Evolutionary conservation across 2,797 vertebrate species (phyloP).

Genomic region (Scolopax rusticola): DNA sequence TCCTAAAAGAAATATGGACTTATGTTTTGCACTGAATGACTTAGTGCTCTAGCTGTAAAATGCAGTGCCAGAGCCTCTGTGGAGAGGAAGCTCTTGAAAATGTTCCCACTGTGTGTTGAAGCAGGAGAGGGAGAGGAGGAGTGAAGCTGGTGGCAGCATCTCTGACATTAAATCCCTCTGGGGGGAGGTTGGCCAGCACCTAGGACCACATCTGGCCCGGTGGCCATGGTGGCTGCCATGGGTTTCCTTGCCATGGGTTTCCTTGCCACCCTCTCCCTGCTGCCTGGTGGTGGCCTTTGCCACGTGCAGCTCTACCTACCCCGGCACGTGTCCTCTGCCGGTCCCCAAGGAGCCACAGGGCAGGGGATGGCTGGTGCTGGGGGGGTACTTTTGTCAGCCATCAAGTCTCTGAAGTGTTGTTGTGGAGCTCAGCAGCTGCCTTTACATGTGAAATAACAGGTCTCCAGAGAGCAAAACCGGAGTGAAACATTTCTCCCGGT

Average conservation of each 20-base stretch:
- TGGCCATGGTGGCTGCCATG: fast-evolving
- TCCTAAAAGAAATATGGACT: background rate
- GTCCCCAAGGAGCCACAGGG: background rate
- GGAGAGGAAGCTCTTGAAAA: background rate
- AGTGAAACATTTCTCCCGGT: background rate
- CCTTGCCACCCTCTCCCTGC: background rate
- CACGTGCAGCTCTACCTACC: background rate
- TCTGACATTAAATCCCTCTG: fast-evolving
- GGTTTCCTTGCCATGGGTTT: background rate
- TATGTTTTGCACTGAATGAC: background rate
- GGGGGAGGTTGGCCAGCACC: background rate
- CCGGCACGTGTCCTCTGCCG: fast-evolving
- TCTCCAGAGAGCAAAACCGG: slow-evolving; percentile 9
- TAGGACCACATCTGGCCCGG: fast-evolving
- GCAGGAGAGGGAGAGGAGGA: background rate
- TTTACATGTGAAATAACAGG: background rate
- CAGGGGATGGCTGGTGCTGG: background rate
- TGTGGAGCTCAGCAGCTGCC: background rate
- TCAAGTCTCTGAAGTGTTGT: background rate
- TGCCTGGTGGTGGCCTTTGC: background rate
- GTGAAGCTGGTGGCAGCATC: background rate
- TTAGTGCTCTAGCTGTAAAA: background rate
- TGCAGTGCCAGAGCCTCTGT: background rate
- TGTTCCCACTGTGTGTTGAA: fast-evolving
- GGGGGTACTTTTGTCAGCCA: background rate